Base-by-base conservation (phyloP, 2,113 vertebrate species). In the Epinephelus lanceolatus region DNA sequence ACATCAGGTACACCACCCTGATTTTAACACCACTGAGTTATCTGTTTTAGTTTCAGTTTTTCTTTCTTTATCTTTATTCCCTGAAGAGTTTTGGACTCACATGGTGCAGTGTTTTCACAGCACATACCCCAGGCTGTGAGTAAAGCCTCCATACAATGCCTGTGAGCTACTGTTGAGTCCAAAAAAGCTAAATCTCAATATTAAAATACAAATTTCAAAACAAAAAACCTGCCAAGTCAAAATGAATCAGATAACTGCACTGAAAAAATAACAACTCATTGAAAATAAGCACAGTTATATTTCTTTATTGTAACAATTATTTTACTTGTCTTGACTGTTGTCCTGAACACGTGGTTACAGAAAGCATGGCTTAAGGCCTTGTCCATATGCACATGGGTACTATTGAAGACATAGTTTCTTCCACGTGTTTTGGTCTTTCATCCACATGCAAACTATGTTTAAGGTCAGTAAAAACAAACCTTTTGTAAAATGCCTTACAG, bases 1-100 rank as follows among this genome's bases (percentile, higher is more conserved):
- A 99, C 86, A 99, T 99, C 94, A 97, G 98, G 98, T 98, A 94
- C 84, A 2, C 51, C 14, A 21, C 68, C 55, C 40, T 42, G 40
- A 2, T 65, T 1, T 27, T 60, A 27, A 45, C 0, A 25, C 51
- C n/a, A 15, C 37, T 11, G 17, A 6, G 10, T 13, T 2, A 61
- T 75, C 17, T 3, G 55, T 42, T 63, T 51, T 11, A 27, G 1
- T 40, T 53, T 72, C 0, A 6, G 0, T 40, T 47, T 23, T 52
- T 30, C 15, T 66, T 4, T 4, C 47, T 4, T 53, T 53, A 21
- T 71, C 19, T 49, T 14, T 5, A 13, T 10, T 8, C 25, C 23
- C 23, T 15, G 11, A 10, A 17, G 30, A 70, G 14, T 40, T 53
- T 57, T 68, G 15, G 1, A 33, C 70, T 30, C 25, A 5, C 18